phyloP scores from a whole-genome alignment of 2,888 invertebrate species.

The Ophonus ardosiacus region DNA sequence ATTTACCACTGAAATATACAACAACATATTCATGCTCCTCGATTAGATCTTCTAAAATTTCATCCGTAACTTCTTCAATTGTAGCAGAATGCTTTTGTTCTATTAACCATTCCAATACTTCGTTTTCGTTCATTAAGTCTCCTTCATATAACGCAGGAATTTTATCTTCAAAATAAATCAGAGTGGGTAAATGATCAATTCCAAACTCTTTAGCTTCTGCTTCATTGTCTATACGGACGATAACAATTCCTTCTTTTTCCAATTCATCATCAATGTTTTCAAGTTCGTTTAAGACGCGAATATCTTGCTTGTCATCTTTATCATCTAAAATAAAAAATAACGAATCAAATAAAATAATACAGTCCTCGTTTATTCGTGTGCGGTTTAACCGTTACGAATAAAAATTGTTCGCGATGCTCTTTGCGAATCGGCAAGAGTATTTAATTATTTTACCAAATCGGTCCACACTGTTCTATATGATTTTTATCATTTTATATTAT shows the following conservation, averaged over 20 bases:
- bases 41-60: constrained; percentile 90
- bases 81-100: constrained; percentile 93
- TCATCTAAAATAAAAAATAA: constrained; percentile 81
- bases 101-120: constrained; percentile 92
- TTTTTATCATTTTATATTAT: too few relatives aligned
- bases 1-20: constrained; percentile 95
- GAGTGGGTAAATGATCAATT: constrained; percentile 90
- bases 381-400: too few relatives aligned
- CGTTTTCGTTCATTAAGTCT: constrained; percentile 93
- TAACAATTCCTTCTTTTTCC: constrained; percentile 93
- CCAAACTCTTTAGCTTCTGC: constrained; percentile 94
- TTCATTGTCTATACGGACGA: constrained; percentile 93
- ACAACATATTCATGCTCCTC: constrained; percentile 95
- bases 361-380: too few relatives aligned
- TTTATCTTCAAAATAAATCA: constrained; percentile 94
- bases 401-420: too few relatives aligned
- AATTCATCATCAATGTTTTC: constrained; percentile 96
- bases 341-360: not conserved
- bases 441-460: too few relatives aligned
- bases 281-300: constrained; percentile 90
- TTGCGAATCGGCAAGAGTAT: too few relatives aligned
- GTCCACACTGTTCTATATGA: too few relatives aligned
- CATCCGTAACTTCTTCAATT: constrained; percentile 96
- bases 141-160: constrained; percentile 95
- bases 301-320: constrained; percentile 93